phyloP scores from a whole-genome alignment of 1,140 invertebrate species.

The Aphelinus certus region DNA sequence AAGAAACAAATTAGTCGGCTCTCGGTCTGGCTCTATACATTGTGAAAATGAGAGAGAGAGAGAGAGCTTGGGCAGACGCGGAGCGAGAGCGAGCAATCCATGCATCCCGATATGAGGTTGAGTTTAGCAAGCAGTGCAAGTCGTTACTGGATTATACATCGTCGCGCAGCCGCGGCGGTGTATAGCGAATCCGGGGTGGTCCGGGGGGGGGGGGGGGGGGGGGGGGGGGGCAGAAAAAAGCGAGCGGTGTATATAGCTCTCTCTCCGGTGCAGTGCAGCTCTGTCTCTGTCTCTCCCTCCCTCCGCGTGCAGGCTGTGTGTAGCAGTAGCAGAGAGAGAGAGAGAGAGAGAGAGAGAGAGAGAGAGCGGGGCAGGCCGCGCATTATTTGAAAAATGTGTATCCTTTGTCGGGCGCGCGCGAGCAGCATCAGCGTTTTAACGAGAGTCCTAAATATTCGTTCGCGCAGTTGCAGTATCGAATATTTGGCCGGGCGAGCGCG shows the following conservation, averaged over 20 bases:
- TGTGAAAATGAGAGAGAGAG: too few species aligned
- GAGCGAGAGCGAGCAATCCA: neutral
- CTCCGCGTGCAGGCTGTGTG: neutral
- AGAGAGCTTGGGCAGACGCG: neutral
- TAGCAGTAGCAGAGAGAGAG: neutral
- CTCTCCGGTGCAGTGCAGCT: too few species aligned
- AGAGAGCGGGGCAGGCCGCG: neutral
- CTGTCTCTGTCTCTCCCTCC: too few species aligned
- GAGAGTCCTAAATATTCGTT: conserved; percentile 41
- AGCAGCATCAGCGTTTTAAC: conserved; percentile 36
- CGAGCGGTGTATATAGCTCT: too few species aligned
- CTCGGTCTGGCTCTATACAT: too few species aligned
- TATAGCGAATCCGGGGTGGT: too few species aligned
- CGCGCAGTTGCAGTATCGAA: conserved; percentile 31
- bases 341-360: conserved; percentile 4
- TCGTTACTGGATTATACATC: conserved; percentile 26
- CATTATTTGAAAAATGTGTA: conserved; percentile 39
- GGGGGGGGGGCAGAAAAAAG: conserved; percentile 9
- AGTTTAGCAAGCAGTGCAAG: conserved; percentile 25
- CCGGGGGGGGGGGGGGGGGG: neutral
- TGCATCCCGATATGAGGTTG: conserved; percentile 8
- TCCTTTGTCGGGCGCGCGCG: conserved; percentile 26
- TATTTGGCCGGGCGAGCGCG: conserved; percentile 28
- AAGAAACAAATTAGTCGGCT: too few species aligned
- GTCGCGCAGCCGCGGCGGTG: neutral